Evolutionary conservation across 2,797 vertebrate species (phyloP), one percentile per base, ranked within the genome.

Genomic region (Phrynocephalus vlangalii): DNA sequence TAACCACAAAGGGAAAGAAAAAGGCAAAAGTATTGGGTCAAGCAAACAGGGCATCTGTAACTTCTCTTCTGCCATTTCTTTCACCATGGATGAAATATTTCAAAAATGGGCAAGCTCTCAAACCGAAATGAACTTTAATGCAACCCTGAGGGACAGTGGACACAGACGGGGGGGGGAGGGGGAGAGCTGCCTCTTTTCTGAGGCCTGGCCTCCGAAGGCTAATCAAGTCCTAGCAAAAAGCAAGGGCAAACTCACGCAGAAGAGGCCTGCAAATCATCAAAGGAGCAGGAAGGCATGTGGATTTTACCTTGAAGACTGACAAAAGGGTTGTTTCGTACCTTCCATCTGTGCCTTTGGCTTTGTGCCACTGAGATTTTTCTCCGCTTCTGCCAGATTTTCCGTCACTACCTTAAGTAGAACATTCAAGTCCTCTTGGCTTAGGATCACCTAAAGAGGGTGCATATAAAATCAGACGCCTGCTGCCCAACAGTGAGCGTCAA

Each of bases 301-400:
- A 71, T 20, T 70, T 89, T 18, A 16, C 3, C 89, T 60, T 82
- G 1, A 89, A 10, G 15, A 80, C 15, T 84, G 38, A 88, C 38
- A 0, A 63, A 85, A 83, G 60, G 68, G 22, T 9, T 33, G 73
- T 5, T 38, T 93, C 95, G 95, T 83, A 98, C 97, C 97, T 97
- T 95, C 94, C 75, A 93, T 92, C 38, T 88, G 94, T 60, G 91
- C 90, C 44, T 70, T 88, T 50, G 95, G 68, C 22, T 97, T 97
- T 72, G 80, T 67, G 88, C 83, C 88, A 79, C 38, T 87, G 84
- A 88, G 78, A 11, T 94, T 94, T 88, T 92, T 96, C 86, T 95
- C 95, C 75, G 96, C 97, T 92, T 99, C 98, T 13, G 97, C 97
- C 78, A 99, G 97, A 95, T 99, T 99, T 96, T 99, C 98, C 0